These are phyloP conservation scores for Sinocyclocheilus anshuiensis DNA, from an alignment of 2,113 vertebrate genomes.

Conservation along the genomic window DNA sequence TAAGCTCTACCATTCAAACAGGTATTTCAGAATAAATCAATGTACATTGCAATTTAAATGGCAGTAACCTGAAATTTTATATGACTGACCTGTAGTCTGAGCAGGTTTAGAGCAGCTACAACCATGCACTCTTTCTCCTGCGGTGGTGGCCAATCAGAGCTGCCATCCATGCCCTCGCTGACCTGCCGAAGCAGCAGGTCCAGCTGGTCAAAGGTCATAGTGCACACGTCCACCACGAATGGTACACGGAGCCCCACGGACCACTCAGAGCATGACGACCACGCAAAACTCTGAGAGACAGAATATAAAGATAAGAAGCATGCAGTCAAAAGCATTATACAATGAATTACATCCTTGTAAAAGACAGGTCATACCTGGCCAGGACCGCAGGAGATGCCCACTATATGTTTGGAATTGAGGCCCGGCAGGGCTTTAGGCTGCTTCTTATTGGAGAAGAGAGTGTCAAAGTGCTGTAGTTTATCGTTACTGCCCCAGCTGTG, in stretches of 20 bases:
- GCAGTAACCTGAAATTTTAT: too few species aligned
- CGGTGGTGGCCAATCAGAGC: constrained; percentile 94
- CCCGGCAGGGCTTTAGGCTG: constrained; percentile 89
- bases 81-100: constrained; percentile 87
- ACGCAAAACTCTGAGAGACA: constrained; percentile 82
- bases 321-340: neutral
- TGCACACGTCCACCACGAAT: constrained; percentile 96
- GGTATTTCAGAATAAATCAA: neutral
- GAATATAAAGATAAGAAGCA: neutral
- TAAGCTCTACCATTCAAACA: neutral
- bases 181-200: constrained; percentile 93
- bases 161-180: constrained; percentile 96
- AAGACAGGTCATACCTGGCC: constrained; percentile 81
- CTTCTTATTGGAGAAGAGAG: constrained; percentile 92
- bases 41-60: neutral
- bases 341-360: neutral
- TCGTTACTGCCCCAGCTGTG: constrained; percentile 99
- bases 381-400: constrained; percentile 94
- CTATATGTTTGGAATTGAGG: constrained; percentile 91
- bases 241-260: constrained; percentile 93
- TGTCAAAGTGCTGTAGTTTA: constrained; percentile 97
- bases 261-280: constrained; percentile 98
- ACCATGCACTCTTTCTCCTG: constrained; percentile 98
- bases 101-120: constrained; percentile 90
- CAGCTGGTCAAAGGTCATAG: constrained; percentile 94